Percentiles rank a stretch among this genome's conserved stretches.
These are phyloP conservation scores for Xiphydria camelus DNA, from an alignment of 2,888 invertebrate genomes.

Conservation along the genomic window DNA sequence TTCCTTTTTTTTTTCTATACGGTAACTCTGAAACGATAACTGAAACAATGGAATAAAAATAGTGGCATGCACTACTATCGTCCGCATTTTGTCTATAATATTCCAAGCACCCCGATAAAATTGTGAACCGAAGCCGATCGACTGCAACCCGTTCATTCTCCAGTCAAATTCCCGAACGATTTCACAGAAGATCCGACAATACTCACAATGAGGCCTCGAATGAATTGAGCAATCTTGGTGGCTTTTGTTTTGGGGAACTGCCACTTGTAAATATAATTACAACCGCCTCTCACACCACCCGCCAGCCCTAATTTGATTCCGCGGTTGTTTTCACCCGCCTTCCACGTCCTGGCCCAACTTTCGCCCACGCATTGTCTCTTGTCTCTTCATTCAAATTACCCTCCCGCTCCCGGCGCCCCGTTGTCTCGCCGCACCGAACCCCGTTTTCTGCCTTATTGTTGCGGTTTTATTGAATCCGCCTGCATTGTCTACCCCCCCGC, in stretches of 20 bases:
- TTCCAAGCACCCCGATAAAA: no score
- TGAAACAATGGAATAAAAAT: no score
- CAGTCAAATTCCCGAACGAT: conserved; percentile 21
- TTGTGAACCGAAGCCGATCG: no score
- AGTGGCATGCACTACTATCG: no score
- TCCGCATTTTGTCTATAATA: no score
- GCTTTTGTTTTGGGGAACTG: conserved; percentile 54
- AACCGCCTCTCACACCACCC: conserved; percentile 28
- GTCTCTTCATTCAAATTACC: conserved; percentile 58
- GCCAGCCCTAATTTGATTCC: conserved; percentile 54
- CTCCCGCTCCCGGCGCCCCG: conserved; percentile 37
- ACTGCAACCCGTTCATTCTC: conserved; percentile 7
- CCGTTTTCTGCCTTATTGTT: conserved; percentile 53
- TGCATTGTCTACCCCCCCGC: conserved; percentile 48
- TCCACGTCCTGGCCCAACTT: conserved; percentile 27
- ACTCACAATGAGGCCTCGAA: conserved; percentile 40
- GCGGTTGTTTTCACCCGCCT: conserved; percentile 54
- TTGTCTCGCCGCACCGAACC: conserved; percentile 19
- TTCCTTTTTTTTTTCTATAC: no score
- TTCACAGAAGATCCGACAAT: conserved; percentile 24
- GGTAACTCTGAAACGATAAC: no score
- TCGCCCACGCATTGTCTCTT: conserved; percentile 54
- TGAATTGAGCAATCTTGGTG: conserved; percentile 55
- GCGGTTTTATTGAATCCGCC: conserved; percentile 56
- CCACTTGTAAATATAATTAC: conserved; percentile 58